Evolutionary conservation across 2,113 vertebrate species (phyloP).

Genomic region (Rhinichthys klamathensis): DNA sequence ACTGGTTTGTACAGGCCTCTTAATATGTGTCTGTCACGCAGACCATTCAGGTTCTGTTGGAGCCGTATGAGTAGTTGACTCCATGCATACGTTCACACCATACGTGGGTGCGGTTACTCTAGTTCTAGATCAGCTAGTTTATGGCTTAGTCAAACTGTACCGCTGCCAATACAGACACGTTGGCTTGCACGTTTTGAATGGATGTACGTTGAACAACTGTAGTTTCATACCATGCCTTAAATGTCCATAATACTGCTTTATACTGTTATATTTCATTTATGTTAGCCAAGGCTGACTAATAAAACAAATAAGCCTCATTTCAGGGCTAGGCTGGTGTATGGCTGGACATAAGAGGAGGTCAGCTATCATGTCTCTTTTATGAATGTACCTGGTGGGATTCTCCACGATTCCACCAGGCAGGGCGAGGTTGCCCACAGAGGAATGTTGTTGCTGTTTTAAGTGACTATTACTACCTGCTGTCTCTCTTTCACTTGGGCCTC

Average conservation of each 20-base stretch:
- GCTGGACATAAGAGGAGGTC: conserved; percentile 44
- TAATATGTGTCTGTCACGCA: not conserved
- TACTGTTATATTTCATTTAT: not conserved
- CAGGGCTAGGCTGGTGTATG: conserved; percentile 17
- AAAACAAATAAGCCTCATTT: conserved; percentile 31
- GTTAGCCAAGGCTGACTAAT: not conserved
- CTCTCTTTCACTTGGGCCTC: conserved; percentile 75
- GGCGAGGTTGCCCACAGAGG: conserved; percentile 69
- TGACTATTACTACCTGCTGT: conserved; percentile 82
- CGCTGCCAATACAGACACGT: conserved; percentile 48
- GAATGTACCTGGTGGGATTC: conserved; percentile 62
- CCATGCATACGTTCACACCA: not conserved
- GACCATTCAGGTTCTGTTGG: not conserved
- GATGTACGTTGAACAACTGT: conserved; percentile 10
- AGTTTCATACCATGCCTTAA: not conserved
- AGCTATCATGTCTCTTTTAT: conserved; percentile 55
- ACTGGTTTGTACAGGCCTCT: conserved; percentile 22
- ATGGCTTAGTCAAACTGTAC: conserved; percentile 48
- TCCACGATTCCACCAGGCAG: conserved; percentile 61
- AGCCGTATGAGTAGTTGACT: conserved; percentile 8
- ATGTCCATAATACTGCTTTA: not conserved
- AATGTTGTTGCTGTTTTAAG: conserved; percentile 81
- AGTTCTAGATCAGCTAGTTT: conserved; percentile 47
- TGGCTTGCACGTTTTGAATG: conserved; percentile 22
- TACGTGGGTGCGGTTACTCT: conserved; percentile 49